These are phyloP conservation scores for Rhagoletis pomonella DNA, from an alignment of 1,140 invertebrate genomes.

Conservation along the genomic window DNA sequence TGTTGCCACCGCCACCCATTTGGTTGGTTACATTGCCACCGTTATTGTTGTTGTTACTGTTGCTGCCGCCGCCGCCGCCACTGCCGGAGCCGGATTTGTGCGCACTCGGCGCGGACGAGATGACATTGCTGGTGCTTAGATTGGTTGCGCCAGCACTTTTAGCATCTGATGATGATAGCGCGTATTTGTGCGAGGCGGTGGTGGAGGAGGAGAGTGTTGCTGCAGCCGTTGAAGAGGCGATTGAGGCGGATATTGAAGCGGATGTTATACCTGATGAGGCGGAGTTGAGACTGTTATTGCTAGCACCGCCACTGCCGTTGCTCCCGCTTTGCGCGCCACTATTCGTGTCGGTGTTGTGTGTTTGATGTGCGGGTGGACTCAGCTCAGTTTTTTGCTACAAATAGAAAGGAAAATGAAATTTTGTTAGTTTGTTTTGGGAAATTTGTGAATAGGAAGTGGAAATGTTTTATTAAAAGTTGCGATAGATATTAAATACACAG, in stretches of 20 bases:
- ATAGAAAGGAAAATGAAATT: constrained; percentile 17
- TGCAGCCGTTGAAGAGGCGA: constrained; percentile 57
- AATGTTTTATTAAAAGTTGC: not conserved
- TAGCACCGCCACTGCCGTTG: constrained; percentile 36
- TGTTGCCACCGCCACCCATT: constrained; percentile 56
- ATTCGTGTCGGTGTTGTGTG: constrained; percentile 50
- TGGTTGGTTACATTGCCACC: constrained; percentile 11
- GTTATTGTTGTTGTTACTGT: constrained; percentile 59
- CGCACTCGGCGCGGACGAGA: constrained; percentile 23
- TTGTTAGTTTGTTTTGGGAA: not conserved
- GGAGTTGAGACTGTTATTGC: constrained; percentile 56
- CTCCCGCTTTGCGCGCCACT: constrained; percentile 24
- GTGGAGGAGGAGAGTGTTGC: not conserved
- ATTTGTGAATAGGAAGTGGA: no score
- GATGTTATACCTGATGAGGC: constrained; percentile 60
- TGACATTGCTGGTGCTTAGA: constrained; percentile 23
- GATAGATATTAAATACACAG: no score
- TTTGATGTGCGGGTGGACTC: constrained; percentile 71
- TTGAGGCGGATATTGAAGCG: constrained; percentile 54
- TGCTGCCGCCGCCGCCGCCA: constrained; percentile 12
- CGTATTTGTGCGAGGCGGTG: not conserved
- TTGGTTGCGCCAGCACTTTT: constrained; percentile 22
- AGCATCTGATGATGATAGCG: constrained; percentile 28
- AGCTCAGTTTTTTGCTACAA: constrained; percentile 72
- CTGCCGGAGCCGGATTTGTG: constrained; percentile 28